These are phyloP conservation scores for Poliocrania exsul DNA, from an alignment of 2,797 vertebrate species.

Conservation along the genomic window DNA sequence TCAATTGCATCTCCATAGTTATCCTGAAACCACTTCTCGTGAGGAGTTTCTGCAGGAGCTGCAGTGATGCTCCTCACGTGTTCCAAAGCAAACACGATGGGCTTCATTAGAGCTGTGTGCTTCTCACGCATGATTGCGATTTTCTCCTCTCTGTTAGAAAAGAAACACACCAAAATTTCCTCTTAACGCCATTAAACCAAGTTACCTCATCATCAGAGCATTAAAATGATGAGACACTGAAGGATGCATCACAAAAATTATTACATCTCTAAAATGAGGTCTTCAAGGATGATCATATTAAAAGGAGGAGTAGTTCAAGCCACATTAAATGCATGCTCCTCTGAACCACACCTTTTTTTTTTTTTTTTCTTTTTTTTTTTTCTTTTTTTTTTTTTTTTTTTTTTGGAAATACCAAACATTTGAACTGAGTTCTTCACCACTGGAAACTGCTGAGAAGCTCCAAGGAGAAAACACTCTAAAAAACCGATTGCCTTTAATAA, in stretches of 20 bases:
- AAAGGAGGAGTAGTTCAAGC: not conserved
- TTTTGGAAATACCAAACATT: not conserved
- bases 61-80: constrained; percentile 95
- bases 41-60: constrained; percentile 91
- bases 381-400: not conserved
- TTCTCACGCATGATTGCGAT: constrained; percentile 98
- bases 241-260: not conserved
- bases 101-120: constrained; percentile 97
- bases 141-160: constrained; percentile 89
- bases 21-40: constrained; percentile 98
- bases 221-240: not conserved
- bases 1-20: constrained; percentile 91
- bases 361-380: not conserved
- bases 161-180: not conserved
- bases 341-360: not conserved
- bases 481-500: not conserved
- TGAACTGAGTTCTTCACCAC: not conserved
- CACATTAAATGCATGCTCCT: not conserved
- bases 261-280: not conserved
- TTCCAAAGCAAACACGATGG: constrained; percentile 95
- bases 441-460: not conserved
- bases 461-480: not conserved
- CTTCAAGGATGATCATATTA: not conserved
- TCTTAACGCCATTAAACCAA: not conserved
- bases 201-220: not conserved